phyloP scores from a whole-genome alignment of 2,797 vertebrate genomes.

The Siniperca undulata region DNA sequence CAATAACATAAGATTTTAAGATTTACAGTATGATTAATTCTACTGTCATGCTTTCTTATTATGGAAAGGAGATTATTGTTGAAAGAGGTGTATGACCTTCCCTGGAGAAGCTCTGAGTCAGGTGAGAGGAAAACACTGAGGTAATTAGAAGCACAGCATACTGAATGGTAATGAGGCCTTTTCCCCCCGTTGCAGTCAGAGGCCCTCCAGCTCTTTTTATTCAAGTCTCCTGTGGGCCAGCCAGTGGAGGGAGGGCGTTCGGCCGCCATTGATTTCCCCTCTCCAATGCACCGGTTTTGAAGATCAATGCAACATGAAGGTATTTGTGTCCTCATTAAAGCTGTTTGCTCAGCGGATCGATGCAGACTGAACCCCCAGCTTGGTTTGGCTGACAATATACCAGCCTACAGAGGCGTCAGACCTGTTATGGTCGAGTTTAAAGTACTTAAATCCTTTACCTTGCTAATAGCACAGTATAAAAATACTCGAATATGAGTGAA shows the following conservation, averaged over 20 bases:
- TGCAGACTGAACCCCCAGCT: constrained; percentile 52
- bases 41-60: not conserved
- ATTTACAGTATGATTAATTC: constrained; percentile 1
- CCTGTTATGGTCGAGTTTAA: not conserved
- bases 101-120: constrained; percentile 62
- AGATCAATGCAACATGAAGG: constrained; percentile 80
- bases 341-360: constrained; percentile 74
- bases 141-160: constrained; percentile 69
- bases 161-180: constrained; percentile 71
- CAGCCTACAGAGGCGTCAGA: constrained; percentile 3
- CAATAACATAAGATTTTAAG: not conserved
- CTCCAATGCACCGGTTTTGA: constrained; percentile 58
- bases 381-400: constrained; percentile 27
- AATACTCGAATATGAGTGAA: not conserved
- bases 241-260: constrained; percentile 33
- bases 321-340: constrained; percentile 83
- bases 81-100: constrained; percentile 66
- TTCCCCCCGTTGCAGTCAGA: constrained; percentile 41
- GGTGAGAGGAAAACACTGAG: constrained; percentile 71
- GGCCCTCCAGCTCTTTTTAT: constrained; percentile 62
- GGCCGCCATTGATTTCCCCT: constrained; percentile 68
- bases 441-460: constrained; percentile 17
- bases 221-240: constrained; percentile 43
- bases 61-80: constrained; percentile 21
- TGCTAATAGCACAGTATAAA: too few species aligned